phyloP scores from a whole-genome alignment of 2,797 vertebrate species.

The Epinephelus awoara region DNA sequence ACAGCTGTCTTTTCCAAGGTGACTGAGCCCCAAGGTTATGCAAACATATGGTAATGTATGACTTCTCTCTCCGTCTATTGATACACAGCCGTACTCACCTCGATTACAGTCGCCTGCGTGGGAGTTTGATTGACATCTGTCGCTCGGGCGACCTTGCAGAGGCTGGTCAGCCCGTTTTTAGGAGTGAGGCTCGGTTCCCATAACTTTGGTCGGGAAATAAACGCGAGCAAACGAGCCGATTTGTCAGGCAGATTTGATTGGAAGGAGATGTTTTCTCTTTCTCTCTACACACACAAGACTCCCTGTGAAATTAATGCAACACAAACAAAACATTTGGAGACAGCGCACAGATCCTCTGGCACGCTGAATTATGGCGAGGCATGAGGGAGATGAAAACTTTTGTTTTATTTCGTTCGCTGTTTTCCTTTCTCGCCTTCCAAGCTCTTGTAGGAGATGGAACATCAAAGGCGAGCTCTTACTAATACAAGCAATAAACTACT shows the following conservation, averaged over 20 bases:
- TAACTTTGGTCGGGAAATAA: conserved; percentile 12
- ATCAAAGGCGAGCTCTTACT: conserved; percentile 77
- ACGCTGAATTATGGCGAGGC: conserved; percentile 63
- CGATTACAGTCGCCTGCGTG: conserved; percentile 31
- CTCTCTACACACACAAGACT: conserved; percentile 36
- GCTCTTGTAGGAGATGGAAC: conserved; percentile 68
- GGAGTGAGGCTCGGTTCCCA: conserved; percentile 23
- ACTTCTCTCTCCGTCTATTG: conserved; percentile 66
- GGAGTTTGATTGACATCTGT: conserved; percentile 71
- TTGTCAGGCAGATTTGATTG: conserved; percentile 68
- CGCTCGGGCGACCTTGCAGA: conserved; percentile 55
- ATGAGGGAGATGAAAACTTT: conserved; percentile 75
- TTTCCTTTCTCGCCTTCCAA: conserved; percentile 46
- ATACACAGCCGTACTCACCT: conserved; percentile 54
- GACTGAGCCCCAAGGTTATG: conserved; percentile 72
- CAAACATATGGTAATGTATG: conserved; percentile 77
- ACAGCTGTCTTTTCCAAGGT: conserved; percentile 80
- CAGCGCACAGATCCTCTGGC: conserved; percentile 59
- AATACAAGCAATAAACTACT: conserved; percentile 77
- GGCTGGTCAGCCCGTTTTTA: conserved; percentile 41
- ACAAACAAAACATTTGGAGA: conserved; percentile 76
- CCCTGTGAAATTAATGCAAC: conserved; percentile 70
- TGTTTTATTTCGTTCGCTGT: conserved; percentile 67
- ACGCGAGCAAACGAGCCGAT: conserved; percentile 34
- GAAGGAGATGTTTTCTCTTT: background rate